phyloP scores from a whole-genome alignment of 2,888 invertebrate species.

The Drosophila paramelanica region DNA sequence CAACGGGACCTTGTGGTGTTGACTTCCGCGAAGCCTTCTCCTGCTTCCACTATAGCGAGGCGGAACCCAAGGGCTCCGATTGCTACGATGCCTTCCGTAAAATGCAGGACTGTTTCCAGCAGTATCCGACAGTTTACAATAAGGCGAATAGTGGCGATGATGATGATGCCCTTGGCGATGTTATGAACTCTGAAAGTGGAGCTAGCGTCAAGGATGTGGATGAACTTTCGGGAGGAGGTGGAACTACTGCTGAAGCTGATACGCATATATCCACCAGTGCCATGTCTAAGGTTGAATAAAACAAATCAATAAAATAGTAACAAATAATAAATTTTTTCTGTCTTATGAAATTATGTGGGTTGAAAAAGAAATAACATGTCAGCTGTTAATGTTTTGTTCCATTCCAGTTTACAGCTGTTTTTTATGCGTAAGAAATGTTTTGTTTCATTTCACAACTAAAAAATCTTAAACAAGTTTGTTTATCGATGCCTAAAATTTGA shows the following conservation, averaged over 20 bases:
- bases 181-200: slow-evolving; percentile 67
- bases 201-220: slow-evolving; percentile 54
- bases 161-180: slow-evolving; percentile 76
- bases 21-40: slow-evolving; percentile 97
- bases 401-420: slow-evolving; percentile 22
- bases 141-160: slow-evolving; percentile 89
- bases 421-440: neutral
- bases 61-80: slow-evolving; percentile 96
- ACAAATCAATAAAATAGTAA: slow-evolving; percentile 4
- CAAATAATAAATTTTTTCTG: neutral
- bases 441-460: neutral
- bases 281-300: slow-evolving; percentile 49
- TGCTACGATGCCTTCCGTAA: slow-evolving; percentile 95
- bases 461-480: neutral
- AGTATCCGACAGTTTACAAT: slow-evolving; percentile 94
- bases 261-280: slow-evolving; percentile 11
- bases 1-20: slow-evolving; percentile 97
- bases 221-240: slow-evolving; percentile 50
- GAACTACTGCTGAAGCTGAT: slow-evolving; percentile 26
- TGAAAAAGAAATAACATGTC: slow-evolving; percentile 12
- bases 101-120: slow-evolving; percentile 96
- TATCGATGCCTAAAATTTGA: too few relatives aligned
- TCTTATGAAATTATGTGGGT: neutral
- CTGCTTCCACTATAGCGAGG: slow-evolving; percentile 96
- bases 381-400: slow-evolving; percentile 25